phyloP scores from a whole-genome alignment of 2,888 invertebrate species.

The Cerceris rybyensis region DNA sequence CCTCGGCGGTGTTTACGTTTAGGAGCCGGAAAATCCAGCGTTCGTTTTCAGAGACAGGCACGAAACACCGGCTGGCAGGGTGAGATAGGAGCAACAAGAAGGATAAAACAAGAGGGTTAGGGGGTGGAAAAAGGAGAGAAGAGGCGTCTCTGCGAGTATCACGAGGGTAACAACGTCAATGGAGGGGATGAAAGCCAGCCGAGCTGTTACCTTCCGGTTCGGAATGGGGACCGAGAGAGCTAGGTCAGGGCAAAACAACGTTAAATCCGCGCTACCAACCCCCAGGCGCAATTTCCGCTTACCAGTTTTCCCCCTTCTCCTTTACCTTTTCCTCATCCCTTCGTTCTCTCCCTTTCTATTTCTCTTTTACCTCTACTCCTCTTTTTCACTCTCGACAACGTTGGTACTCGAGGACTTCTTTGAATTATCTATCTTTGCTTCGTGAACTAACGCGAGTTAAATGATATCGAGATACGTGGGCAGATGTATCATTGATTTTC shows the following conservation, averaged over 20 bases:
- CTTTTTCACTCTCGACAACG: slow-evolving; percentile 23
- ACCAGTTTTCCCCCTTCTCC: slow-evolving; percentile 30
- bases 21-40: neutral
- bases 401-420: slow-evolving; percentile 50
- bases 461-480: slow-evolving; percentile 34
- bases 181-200: slow-evolving; percentile 62
- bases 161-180: slow-evolving; percentile 35
- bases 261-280: slow-evolving; percentile 66
- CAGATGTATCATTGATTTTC: slow-evolving; percentile 34
- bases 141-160: slow-evolving; percentile 20
- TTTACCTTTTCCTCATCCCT: slow-evolving; percentile 4
- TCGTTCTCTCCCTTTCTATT: neutral
- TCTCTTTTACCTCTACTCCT: neutral
- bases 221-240: slow-evolving; percentile 63
- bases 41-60: neutral
- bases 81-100: slow-evolving; percentile 52
- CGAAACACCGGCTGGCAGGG: slow-evolving; percentile 32
- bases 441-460: slow-evolving; percentile 43
- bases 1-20: neutral
- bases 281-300: slow-evolving; percentile 66
- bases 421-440: slow-evolving; percentile 55
- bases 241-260: slow-evolving; percentile 74
- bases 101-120: slow-evolving; percentile 14
- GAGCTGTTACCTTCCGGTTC: slow-evolving; percentile 68
- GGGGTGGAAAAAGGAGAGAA: slow-evolving; percentile 11